These are phyloP conservation scores for Moxostoma hubbsi DNA, from an alignment of 2,797 vertebrate genomes.

Conservation along the genomic window DNA sequence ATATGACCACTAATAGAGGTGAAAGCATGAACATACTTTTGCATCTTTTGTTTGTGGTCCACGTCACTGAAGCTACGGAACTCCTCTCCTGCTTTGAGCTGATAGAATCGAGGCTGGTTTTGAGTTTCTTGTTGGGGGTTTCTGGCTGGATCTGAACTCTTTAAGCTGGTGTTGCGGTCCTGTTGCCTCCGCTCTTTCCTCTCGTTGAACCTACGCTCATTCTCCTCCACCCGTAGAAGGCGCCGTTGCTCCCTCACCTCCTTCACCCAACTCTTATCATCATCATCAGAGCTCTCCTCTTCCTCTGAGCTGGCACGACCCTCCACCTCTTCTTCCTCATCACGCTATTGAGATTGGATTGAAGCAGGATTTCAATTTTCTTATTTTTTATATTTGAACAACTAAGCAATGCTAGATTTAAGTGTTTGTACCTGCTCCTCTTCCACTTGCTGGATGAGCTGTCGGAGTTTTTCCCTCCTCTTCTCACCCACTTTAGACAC, in stretches of 20 bases:
- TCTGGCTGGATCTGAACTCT: slow-evolving; percentile 59
- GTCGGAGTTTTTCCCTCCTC: slow-evolving; percentile 87
- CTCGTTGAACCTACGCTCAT: slow-evolving; percentile 78
- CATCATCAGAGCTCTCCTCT: slow-evolving; percentile 94
- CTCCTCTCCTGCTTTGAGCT: slow-evolving; percentile 95
- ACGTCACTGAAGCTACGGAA: slow-evolving; percentile 93
- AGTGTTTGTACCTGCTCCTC: slow-evolving; percentile 76
- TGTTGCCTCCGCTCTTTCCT: slow-evolving; percentile 79
- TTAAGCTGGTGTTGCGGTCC: slow-evolving; percentile 85
- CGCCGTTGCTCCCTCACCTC: slow-evolving; percentile 95
- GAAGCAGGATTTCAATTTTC: not conserved
- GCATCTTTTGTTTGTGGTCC: slow-evolving; percentile 87
- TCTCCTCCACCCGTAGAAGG: slow-evolving; percentile 84
- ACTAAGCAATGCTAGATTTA: not conserved
- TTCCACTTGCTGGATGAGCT: slow-evolving; percentile 79
- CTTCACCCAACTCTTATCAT: slow-evolving; percentile 96
- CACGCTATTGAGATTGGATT: slow-evolving; percentile 63
- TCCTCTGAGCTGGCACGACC: slow-evolving; percentile 91
- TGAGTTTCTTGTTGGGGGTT: slow-evolving; percentile 34
- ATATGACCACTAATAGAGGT: not conserved
- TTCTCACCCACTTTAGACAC: slow-evolving; percentile 93
- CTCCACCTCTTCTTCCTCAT: slow-evolving; percentile 88
- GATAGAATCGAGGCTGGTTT: slow-evolving; percentile 87
- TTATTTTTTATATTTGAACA: too few relatives aligned
- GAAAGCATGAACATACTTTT: slow-evolving; percentile 83